phyloP scores from a whole-genome alignment of 2,113 vertebrate species.

The Poicephalus meyeri region DNA sequence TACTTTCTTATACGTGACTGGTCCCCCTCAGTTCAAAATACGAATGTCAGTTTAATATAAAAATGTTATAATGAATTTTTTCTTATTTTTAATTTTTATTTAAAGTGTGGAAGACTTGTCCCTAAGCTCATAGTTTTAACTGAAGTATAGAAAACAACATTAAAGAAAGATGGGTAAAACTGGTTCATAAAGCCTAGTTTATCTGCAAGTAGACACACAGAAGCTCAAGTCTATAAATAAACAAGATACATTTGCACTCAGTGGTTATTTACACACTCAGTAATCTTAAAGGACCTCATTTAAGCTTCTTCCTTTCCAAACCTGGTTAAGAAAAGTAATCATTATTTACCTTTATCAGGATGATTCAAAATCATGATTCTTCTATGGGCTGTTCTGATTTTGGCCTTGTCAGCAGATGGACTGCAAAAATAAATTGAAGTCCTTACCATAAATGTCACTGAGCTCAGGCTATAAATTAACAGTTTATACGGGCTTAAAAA shows the following conservation, averaged over 20 bases:
- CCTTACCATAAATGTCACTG: slow-evolving; percentile 56
- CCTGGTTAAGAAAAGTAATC: neutral
- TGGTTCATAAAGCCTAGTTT: neutral
- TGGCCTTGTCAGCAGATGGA: slow-evolving; percentile 82
- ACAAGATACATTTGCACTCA: neutral
- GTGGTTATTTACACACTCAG: neutral
- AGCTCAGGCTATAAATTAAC: slow-evolving; percentile 64
- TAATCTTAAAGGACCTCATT: neutral
- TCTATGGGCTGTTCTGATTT: slow-evolving; percentile 87
- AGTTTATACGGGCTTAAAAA: slow-evolving; percentile 46
- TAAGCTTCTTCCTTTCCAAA: neutral
- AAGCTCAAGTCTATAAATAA: neutral
- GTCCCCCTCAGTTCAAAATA: neutral
- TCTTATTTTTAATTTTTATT: neutral
- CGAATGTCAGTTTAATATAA: neutral
- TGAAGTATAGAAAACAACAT: neutral
- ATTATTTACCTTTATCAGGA: slow-evolving; percentile 90
- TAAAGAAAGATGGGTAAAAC: neutral
- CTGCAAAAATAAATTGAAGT: slow-evolving; percentile 77
- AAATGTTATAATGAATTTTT: neutral
- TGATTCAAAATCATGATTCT: slow-evolving; percentile 95
- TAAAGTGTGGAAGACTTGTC: neutral
- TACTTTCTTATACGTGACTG: neutral
- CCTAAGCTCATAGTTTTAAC: neutral
- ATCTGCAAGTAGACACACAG: neutral